A percentile compares a stretch with the other conserved stretches of the same genome.
Conservation (phyloP, 2,888 invertebrate genomes). For the Caenorhabditis plicata region DNA sequence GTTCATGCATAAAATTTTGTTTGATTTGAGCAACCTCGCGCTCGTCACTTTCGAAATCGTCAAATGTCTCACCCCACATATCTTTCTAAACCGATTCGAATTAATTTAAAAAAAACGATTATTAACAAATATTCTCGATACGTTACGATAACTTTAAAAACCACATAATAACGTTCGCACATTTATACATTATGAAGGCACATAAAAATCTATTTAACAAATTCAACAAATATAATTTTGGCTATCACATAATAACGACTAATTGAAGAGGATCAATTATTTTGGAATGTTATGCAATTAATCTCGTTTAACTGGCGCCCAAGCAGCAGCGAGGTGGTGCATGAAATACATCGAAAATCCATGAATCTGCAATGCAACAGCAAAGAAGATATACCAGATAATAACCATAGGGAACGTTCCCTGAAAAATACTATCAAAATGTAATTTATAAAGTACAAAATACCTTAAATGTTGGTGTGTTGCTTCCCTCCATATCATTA, state of each 20-base stretch:
- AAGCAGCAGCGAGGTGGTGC: constrained; percentile 51
- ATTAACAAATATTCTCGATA: no score
- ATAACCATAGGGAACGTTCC: constrained; percentile 63
- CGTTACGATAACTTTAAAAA: no score
- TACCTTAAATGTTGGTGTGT: constrained; percentile 62
- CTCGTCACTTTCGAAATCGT: constrained; percentile 42
- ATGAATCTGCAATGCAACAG: constrained; percentile 62
- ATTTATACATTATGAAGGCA: no score
- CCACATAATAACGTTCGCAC: no score
- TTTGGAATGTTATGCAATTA: no score
- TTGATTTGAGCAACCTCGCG: constrained; percentile 39
- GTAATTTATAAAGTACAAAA: not conserved
- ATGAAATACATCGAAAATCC: constrained; percentile 61
- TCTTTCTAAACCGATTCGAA: not conserved
- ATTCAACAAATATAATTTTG: no score
- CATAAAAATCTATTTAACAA: no score
- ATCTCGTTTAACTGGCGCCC: constrained; percentile 49
- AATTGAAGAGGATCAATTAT: no score
- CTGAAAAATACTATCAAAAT: constrained; percentile 22
- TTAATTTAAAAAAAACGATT: no score
- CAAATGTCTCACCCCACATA: constrained; percentile 47
- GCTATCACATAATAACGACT: no score
- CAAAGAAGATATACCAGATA: constrained; percentile 64
- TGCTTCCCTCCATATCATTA: constrained; percentile 46
- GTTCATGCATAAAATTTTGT: constrained; percentile 41